Evolutionary conservation across 2,113 vertebrate genomes (phyloP), one percentile per base, ranked within the genome.

Genomic region (Silurus meridionalis): DNA sequence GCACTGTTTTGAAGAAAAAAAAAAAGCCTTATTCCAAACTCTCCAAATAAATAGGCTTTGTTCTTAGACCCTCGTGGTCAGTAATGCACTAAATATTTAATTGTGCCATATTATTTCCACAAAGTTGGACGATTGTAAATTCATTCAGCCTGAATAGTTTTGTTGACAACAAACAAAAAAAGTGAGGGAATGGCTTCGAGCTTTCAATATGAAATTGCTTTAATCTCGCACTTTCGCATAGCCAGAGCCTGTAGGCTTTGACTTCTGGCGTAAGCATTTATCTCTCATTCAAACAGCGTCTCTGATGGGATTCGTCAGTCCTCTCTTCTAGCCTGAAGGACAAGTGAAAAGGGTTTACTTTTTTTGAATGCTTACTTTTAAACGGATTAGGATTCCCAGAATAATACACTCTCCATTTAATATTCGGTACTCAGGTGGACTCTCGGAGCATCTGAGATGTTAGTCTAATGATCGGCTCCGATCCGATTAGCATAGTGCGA

Each of bases 221-320:
- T 64, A 25, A 77, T 75, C 72, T 61, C 6, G 9, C 72, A 64
- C 46, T 53, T 85, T 78, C 77, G 37, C 71, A 84, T 48, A 50
- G 83, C 57, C 77, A 48, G 71, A 28, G 9, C 69, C 58, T 85
- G 60, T 19, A 78, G 48, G 72, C 46, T 84, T 74, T 53, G 60
- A 55, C 72, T 25, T 48, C 50, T 52, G 60, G 48, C 9, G 14
- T 60, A 85, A 85, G 72, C 25, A 28, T 66, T 64, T 53, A 84
- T 64, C 58, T 64, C 83, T 66, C 23, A 11, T 71, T 77, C 23
- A 61, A 28, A 53, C n/a, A 17, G 21, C 75, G 71, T 77, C 46
- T 52, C 58, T 84, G 83, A 77, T 53, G 60, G 74, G 83, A 77
- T 77, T 25, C 17, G 9, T 78, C 46, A 55, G 83, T 50, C 21